Base-by-base conservation (phyloP, 2,797 vertebrate genomes). In the Tenualosa thibaudeaui region DNA sequence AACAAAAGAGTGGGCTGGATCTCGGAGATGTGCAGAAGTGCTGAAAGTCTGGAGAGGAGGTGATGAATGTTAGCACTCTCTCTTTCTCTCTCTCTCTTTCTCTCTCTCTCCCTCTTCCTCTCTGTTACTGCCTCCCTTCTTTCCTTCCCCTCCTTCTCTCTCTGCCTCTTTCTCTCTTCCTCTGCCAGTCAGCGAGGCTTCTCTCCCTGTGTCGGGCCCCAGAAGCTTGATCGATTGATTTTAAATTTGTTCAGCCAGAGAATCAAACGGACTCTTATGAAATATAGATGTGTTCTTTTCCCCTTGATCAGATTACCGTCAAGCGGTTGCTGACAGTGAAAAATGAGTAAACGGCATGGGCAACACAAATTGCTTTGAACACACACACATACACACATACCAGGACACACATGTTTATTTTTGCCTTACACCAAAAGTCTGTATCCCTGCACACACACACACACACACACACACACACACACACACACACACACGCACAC, bases 211-310 rank as follows among this genome's bases (percentile, higher is more conserved):
- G 87, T 88, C 84, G 85, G 90, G 86, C 82, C 82, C 89, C 89
- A 86, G 93, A 90, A 83, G 85, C 31, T 51, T 95, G 94, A 95
- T 96, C 92, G 94, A 95, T 95, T 94, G 93, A 92, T 92, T 91
- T 92, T 90, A 94, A 93, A 94, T 94, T 93, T 93, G 91, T 94
- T 93, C 92, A 92, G 94, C 94, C 92, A 93, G 92, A 91, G 93
- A 95, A 93, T 94, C 91, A 89, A 90, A 92, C 86, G 86, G 91
- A 89, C 89, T 93, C 91, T 91, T 94, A 94, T 95, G 93, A 95
- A 95, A 95, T 95, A 95, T 94, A 95, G 92, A 95, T 93, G 93
- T 86, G 83, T 86, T 86, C 90, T 90, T 91, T 71, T 92, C 93
- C 89, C 92, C 91, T 92, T 92, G 90, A 92, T 93, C 93, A 92